phyloP scores from a whole-genome alignment of 1,140 invertebrate genomes.

The Lysiphlebus fabarum region DNA sequence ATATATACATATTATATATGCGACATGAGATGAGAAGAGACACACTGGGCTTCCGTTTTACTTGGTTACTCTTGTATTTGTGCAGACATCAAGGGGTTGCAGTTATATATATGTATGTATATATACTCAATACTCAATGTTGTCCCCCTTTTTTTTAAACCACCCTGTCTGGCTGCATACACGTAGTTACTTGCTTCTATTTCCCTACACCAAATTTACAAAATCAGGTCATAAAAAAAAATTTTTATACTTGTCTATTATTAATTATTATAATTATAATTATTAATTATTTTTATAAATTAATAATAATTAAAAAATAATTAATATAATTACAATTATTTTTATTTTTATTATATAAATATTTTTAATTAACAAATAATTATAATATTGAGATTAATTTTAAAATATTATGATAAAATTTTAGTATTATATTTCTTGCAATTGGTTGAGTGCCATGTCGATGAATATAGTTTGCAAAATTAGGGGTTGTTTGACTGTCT shows the following conservation, averaged over 20 bases:
- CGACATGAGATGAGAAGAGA: too few relatives aligned
- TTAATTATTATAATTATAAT: too few relatives aligned
- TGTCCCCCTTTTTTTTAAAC: not conserved
- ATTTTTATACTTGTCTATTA: too few relatives aligned
- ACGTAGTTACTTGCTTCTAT: constrained; percentile 38
- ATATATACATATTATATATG: too few relatives aligned
- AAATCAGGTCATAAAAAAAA: constrained; percentile 15
- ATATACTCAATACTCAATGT: too few relatives aligned
- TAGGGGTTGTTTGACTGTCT: constrained; percentile 21
- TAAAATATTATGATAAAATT: not conserved
- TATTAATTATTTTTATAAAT: too few relatives aligned
- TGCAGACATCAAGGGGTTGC: constrained; percentile 51
- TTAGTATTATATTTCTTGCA: constrained; percentile 15
- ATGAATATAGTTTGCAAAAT: not conserved
- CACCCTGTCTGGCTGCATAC: constrained; percentile 47
- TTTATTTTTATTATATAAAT: too few relatives aligned
- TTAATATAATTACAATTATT: too few relatives aligned
- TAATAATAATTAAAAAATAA: too few relatives aligned
- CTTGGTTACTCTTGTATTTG: constrained; percentile 36
- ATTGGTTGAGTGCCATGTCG: not conserved
- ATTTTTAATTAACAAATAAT: too few relatives aligned
- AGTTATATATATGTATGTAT: too few relatives aligned
- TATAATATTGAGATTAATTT: too few relatives aligned
- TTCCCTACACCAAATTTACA: constrained; percentile 25
- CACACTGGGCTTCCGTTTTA: not conserved